phyloP scores from a whole-genome alignment of 2,797 vertebrate species.

The Psittacula derbiana region DNA sequence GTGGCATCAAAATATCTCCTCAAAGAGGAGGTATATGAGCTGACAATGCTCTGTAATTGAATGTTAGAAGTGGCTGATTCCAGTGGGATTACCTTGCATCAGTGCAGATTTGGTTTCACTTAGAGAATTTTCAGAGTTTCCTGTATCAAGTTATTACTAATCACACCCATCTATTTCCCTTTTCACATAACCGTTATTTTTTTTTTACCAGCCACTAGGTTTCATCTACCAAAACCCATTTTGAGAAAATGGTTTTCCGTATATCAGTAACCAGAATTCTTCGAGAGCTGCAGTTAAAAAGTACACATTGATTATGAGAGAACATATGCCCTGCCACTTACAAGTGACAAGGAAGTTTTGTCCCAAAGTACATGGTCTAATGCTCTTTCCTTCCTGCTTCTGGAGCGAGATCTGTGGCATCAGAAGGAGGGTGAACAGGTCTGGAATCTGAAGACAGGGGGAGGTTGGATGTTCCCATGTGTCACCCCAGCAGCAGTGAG shows the following conservation, averaged over 20 bases:
- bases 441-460: fast-evolving
- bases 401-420: background rate
- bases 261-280: background rate
- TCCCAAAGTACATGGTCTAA: background rate
- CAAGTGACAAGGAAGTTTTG: background rate
- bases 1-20: background rate
- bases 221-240: background rate
- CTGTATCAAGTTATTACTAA: background rate
- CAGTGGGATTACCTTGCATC: background rate
- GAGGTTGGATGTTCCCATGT: background rate
- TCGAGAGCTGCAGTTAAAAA: background rate
- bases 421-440: background rate
- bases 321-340: background rate
- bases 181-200: background rate
- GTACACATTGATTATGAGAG: background rate
- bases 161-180: background rate
- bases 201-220: background rate
- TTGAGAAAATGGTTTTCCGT: background rate
- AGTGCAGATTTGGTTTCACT: background rate
- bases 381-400: background rate
- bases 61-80: background rate
- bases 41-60: background rate
- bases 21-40: background rate
- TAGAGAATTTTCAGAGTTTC: background rate
- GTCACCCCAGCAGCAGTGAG: background rate